Conservation (phyloP, 2,888 invertebrate species). For the Seira musarum region DNA sequence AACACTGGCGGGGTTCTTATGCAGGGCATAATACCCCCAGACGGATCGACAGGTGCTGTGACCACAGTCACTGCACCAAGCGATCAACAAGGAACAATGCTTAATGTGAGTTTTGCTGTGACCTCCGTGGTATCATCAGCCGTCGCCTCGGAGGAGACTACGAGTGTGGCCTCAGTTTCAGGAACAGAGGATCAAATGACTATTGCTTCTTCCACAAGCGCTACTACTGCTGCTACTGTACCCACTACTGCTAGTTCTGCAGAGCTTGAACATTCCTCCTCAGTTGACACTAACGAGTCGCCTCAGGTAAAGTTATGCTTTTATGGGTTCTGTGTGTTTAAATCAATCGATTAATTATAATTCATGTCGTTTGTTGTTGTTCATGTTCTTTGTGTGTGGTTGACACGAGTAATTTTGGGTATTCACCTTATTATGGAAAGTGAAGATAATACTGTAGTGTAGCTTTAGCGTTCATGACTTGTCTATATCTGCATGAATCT, state of each 20-base stretch:
- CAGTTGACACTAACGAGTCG: conserved; percentile 58
- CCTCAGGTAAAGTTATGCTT: conserved; percentile 47
- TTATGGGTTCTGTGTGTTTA: neutral
- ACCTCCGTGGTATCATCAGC: conserved; percentile 47
- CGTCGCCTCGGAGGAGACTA: conserved; percentile 30
- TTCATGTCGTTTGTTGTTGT: neutral
- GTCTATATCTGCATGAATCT: conserved; percentile 12
- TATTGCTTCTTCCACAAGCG: conserved; percentile 11
- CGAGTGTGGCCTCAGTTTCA: conserved; percentile 27
- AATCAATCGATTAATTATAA: neutral
- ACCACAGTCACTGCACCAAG: conserved; percentile 45
- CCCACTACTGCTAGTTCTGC: conserved; percentile 27
- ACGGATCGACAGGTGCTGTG: conserved; percentile 10
- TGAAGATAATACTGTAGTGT: conserved; percentile 12
- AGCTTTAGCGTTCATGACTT: conserved; percentile 3
- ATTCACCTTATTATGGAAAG: too few relatives aligned
- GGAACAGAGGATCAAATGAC: neutral
- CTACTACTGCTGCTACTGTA: conserved; percentile 28
- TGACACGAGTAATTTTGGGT: neutral
- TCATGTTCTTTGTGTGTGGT: conserved; percentile 10
- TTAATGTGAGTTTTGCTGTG: conserved; percentile 48
- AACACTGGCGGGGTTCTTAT: neutral
- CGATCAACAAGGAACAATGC: conserved; percentile 11
- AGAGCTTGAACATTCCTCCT: conserved; percentile 55
- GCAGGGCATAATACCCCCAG: neutral